These are phyloP conservation scores for Burhinus oedicnemus DNA, from an alignment of 2,113 vertebrate species.

Conservation along the genomic window DNA sequence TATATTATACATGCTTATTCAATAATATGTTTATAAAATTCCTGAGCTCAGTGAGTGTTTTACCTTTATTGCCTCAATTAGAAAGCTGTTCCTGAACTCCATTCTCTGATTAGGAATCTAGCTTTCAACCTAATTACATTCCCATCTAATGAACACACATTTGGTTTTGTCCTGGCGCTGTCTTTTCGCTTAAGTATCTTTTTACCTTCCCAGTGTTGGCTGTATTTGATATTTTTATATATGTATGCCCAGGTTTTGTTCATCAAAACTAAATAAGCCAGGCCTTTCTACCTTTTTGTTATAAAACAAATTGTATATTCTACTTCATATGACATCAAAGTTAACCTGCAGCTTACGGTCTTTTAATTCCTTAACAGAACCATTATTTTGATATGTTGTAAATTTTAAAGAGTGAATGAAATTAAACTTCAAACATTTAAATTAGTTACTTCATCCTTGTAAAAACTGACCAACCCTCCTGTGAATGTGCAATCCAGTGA, in stretches of 20 bases:
- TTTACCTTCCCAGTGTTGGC: not conserved
- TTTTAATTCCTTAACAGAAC: not conserved
- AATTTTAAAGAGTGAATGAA: not conserved
- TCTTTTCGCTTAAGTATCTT: not conserved
- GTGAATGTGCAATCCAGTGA: not conserved
- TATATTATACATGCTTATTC: not conserved
- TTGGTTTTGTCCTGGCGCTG: not conserved
- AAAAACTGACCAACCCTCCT: not conserved
- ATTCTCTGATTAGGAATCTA: not conserved
- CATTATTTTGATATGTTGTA: not conserved
- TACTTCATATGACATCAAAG: not conserved
- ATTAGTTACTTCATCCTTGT: not conserved
- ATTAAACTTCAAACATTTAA: not conserved
- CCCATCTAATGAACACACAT: not conserved
- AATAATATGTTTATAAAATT: not conserved
- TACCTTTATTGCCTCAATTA: not conserved
- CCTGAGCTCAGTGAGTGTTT: not conserved
- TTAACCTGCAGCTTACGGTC: not conserved
- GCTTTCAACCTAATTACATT: not conserved
- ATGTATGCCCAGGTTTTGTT: not conserved
- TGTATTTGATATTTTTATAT: not conserved
- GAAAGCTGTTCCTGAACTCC: not conserved
- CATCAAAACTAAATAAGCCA: not conserved
- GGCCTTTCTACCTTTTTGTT: not conserved
- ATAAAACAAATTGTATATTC: not conserved